phyloP scores from a whole-genome alignment of 2,888 invertebrate species.

The Leucophenga montana region DNA sequence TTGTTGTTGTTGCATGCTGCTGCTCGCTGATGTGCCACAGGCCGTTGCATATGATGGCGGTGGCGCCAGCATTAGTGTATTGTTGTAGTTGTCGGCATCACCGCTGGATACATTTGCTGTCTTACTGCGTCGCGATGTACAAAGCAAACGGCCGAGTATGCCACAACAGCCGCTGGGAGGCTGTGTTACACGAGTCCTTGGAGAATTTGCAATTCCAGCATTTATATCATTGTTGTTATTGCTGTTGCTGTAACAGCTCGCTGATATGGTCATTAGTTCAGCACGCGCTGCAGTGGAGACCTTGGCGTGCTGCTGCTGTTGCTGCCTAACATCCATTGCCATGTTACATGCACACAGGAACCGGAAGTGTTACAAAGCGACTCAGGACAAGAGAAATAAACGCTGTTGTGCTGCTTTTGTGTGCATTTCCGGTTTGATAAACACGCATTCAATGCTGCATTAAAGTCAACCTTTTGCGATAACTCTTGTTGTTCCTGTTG shows the following conservation, averaged over 20 bases:
- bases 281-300: conserved; percentile 45
- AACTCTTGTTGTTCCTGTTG: background rate
- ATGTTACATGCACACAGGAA: conserved; percentile 39
- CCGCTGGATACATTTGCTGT: conserved; percentile 60
- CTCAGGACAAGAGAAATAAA: conserved; percentile 32
- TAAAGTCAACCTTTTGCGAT: no score
- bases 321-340: conserved; percentile 72
- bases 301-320: conserved; percentile 41
- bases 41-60: conserved; percentile 37
- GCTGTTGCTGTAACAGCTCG: conserved; percentile 57
- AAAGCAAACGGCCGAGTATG: conserved; percentile 62
- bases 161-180: conserved; percentile 61
- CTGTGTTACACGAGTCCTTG: background rate
- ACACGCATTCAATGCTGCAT: background rate
- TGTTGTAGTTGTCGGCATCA: conserved; percentile 42
- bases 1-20: conserved; percentile 34
- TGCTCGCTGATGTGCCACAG: conserved; percentile 33
- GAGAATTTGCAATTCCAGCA: conserved; percentile 40
- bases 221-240: conserved; percentile 41
- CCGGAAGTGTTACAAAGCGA: background rate
- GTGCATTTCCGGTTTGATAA: conserved; percentile 22
- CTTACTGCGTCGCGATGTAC: conserved; percentile 54
- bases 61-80: conserved; percentile 29
- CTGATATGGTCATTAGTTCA: conserved; percentile 70
- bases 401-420: conserved; percentile 56